These are phyloP conservation scores for Actinemys pallida DNA, from an alignment of 2,113 vertebrate genomes.

Conservation along the genomic window DNA sequence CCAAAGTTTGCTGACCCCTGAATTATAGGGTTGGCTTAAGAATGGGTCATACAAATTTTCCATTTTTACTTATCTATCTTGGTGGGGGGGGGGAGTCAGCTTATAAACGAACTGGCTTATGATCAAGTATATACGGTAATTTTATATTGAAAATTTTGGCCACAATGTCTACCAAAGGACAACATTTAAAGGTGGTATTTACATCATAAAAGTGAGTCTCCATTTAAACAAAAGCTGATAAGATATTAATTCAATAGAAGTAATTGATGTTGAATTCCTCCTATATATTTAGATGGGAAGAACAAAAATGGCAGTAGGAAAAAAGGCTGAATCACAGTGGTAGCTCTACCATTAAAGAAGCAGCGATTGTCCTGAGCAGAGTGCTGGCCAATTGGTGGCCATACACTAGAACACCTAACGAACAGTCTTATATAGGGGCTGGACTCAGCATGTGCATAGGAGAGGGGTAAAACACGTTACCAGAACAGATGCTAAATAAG, in stretches of 20 bases:
- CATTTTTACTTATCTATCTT: too few relatives aligned
- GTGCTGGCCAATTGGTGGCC: accelerated
- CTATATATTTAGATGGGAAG: background rate
- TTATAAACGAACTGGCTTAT: too few relatives aligned
- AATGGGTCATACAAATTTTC: too few relatives aligned
- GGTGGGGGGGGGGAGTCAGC: too few relatives aligned
- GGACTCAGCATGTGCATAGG: accelerated
- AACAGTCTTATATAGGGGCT: background rate
- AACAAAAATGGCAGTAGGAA: background rate
- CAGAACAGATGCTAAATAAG: accelerated
- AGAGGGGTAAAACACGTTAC: background rate
- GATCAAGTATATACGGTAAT: background rate
- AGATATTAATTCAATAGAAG: background rate
- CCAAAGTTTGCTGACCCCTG: too few relatives aligned
- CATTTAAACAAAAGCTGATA: background rate
- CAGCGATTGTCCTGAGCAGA: background rate
- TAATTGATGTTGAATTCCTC: background rate
- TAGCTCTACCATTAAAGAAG: background rate
- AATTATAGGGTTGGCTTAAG: too few relatives aligned
- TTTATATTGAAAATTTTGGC: background rate
- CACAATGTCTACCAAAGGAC: background rate
- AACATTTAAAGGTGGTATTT: background rate
- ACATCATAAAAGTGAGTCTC: background rate
- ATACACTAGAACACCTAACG: accelerated
- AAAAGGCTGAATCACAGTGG: background rate